Conservation (phyloP, 2,888 invertebrate species). For the Netelia virgata region DNA sequence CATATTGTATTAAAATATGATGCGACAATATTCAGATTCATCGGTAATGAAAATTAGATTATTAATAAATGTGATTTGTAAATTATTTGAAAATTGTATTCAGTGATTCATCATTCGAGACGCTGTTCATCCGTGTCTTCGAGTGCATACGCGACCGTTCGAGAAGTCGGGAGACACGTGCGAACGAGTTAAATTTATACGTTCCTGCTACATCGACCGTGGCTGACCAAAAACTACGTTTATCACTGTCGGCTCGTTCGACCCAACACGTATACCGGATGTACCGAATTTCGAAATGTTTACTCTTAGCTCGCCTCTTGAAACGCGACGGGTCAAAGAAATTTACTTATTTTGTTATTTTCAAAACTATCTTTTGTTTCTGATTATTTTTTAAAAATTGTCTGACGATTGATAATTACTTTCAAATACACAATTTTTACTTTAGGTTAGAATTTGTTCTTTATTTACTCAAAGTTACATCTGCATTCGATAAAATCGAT, state of each 20-base stretch:
- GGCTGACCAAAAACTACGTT: slow-evolving; percentile 26
- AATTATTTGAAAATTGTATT: neutral
- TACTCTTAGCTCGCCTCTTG: neutral
- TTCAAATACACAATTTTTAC: too few relatives aligned
- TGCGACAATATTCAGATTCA: neutral
- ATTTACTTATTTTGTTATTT: neutral
- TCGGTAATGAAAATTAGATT: too few relatives aligned
- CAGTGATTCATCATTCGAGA: neutral
- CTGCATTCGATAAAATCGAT: too few relatives aligned
- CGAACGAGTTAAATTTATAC: neutral
- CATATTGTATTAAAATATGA: neutral
- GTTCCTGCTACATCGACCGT: neutral
- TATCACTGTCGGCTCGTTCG: slow-evolving; percentile 27
- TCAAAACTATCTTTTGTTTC: neutral
- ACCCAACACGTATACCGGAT: neutral
- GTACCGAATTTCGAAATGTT: neutral
- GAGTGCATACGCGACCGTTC: neutral
- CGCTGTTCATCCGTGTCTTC: neutral
- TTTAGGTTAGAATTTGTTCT: too few relatives aligned
- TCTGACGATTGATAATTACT: neutral
- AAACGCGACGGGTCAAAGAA: neutral
- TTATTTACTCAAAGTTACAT: too few relatives aligned
- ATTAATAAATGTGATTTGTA: neutral
- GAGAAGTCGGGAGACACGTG: neutral
- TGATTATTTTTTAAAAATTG: neutral